Base-by-base conservation (phyloP, 2,888 invertebrate genomes). In the Salpingus planirostris region DNA sequence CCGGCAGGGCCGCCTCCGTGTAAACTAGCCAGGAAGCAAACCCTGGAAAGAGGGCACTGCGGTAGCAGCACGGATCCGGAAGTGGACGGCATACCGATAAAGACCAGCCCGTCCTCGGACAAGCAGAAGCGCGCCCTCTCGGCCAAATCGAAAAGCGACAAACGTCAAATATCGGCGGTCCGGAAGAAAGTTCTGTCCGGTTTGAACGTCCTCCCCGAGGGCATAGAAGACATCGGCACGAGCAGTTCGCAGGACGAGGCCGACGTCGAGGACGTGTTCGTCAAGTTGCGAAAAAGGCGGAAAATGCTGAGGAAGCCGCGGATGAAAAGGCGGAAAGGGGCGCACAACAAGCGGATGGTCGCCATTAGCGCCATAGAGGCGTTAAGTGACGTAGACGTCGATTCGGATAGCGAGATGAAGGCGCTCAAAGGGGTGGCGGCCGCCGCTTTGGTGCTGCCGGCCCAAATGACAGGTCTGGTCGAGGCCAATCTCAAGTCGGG, bases 251-350 rank as follows among this genome's bases (percentile, higher is more conserved):
- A 64, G 30, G 63, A 64, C 33, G 65, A 75, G 69, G 57, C 73
- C 66, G 65, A 77, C 70, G 45, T 47, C 2, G 63, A 62, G 29
- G 63, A 62, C 31, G 48, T 55, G 6, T 51, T 57, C 3, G 44
- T 54, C 1, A 61, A 62, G 32, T 50, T 59, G 29, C 46, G 62
- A 23, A 64, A 64, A 49, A 51, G 64, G 49, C 60, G 69, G 31
- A 79, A 79, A 54, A 67, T 78, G 6, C 67, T 78, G 50, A 69
- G 78, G 50, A 78, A 78, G 59, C 56, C 59, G 2, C 68, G 78
- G 18, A 77, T 75, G 48, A 78, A 76, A 57, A 68, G 66, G 25
- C 66, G 69, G 37, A 59, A 59, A 55, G 55, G 59, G 50, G 44
- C 5, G 10, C 18, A 18, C 8, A 43, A 45, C 15, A 56, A 55